Conservation (phyloP, 2,113 vertebrate genomes). For the Anguilla rostrata region DNA sequence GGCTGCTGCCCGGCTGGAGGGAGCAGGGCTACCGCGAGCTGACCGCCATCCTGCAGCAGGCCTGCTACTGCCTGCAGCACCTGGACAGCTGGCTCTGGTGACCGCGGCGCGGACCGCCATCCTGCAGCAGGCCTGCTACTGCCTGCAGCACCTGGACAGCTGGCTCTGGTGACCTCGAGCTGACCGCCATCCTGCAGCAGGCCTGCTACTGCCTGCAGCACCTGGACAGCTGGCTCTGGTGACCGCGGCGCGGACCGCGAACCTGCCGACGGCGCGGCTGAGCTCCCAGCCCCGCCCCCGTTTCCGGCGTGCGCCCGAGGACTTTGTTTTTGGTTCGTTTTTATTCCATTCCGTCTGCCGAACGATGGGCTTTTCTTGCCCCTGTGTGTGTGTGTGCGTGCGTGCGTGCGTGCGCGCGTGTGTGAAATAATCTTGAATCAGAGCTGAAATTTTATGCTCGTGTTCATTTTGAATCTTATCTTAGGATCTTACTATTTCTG, state of each 20-base stretch:
- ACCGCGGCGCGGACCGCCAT: constrained; percentile 42
- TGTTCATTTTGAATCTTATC: background rate
- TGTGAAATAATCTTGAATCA: background rate
- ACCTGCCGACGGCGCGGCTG: background rate
- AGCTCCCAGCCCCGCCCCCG: background rate
- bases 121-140: constrained; percentile 76
- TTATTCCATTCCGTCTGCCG: background rate
- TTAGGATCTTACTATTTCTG: background rate
- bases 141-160: constrained; percentile 76
- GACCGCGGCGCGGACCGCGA: constrained; percentile 20
- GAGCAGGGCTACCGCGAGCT: constrained; percentile 69
- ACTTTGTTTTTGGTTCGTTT: background rate
- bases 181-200: constrained; percentile 71
- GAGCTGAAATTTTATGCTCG: background rate
- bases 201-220: constrained; percentile 79
- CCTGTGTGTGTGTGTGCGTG: background rate
- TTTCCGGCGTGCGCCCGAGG: background rate
- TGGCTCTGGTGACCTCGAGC: constrained; percentile 77
- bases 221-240: constrained; percentile 80
- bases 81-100: constrained; percentile 80
- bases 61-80: constrained; percentile 78
- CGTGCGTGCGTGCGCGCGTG: background rate
- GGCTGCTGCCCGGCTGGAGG: constrained; percentile 71
- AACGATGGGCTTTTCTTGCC: background rate
- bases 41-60: constrained; percentile 70